phyloP scores from a whole-genome alignment of 2,797 vertebrate species.

The Myotis planiceps region DNA sequence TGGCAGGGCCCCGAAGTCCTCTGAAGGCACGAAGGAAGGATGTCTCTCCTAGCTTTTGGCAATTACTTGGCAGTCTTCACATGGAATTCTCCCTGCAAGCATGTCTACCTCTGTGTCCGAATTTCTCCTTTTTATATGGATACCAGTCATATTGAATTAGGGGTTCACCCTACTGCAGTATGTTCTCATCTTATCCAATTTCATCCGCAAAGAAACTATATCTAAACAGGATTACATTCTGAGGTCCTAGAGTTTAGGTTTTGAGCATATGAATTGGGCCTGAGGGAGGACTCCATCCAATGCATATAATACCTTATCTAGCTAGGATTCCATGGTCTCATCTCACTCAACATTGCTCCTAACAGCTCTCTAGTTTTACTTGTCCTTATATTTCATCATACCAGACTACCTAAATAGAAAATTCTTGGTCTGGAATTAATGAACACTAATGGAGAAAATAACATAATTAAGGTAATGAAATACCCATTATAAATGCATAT shows the following conservation, averaged over 20 bases:
- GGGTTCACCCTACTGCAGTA: neutral
- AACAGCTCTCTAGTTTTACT: neutral
- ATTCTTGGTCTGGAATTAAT: neutral
- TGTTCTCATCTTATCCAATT: neutral
- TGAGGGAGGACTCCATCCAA: neutral
- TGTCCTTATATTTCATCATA: neutral
- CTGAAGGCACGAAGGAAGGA: neutral
- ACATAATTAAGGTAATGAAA: neutral
- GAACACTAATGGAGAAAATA: neutral
- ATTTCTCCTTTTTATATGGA: neutral
- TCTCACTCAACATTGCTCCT: neutral
- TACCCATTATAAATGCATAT: neutral
- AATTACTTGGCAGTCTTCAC: neutral
- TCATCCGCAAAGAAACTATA: neutral
- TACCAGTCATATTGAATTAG: neutral
- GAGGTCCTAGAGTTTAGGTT: neutral
- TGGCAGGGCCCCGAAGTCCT: neutral
- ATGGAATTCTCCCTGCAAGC: neutral
- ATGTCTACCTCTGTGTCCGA: neutral
- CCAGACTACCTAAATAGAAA: neutral
- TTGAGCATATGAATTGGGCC: neutral
- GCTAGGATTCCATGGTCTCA: neutral
- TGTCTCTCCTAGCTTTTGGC: neutral
- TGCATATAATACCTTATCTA: neutral
- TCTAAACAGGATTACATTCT: neutral